phyloP scores from a whole-genome alignment of 2,888 invertebrate species.

The Mesorhabditis sp. region DNA sequence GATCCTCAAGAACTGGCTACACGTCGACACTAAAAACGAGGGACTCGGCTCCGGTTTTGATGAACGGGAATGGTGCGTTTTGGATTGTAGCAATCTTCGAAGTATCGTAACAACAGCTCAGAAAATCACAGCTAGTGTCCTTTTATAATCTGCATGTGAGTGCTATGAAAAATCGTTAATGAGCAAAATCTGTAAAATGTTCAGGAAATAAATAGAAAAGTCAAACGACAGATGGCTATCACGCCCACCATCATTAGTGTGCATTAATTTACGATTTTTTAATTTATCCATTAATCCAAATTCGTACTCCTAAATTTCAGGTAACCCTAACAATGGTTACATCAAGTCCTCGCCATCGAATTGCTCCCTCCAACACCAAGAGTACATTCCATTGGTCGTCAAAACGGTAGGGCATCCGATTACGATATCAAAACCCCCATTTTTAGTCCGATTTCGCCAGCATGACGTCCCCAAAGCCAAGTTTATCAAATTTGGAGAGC shows the following conservation, averaged over 20 bases:
- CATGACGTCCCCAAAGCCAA: conserved; percentile 3
- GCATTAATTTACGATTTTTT: too few relatives aligned
- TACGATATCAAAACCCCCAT: neutral
- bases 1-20: neutral
- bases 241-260: too few relatives aligned
- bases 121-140: neutral
- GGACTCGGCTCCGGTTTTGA: neutral
- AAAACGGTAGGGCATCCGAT: too few relatives aligned
- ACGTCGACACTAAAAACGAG: conserved; percentile 2
- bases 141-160: too few relatives aligned
- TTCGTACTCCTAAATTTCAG: neutral
- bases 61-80: neutral
- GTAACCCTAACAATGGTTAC: conserved; percentile 1
- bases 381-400: neutral
- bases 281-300: too few relatives aligned
- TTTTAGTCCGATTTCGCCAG: conserved; percentile 2
- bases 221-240: too few relatives aligned
- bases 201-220: too few relatives aligned
- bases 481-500: neutral
- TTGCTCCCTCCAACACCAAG: neutral
- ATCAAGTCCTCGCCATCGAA: neutral
- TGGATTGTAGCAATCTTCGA: neutral
- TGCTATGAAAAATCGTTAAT: too few relatives aligned
- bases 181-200: too few relatives aligned
- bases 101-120: neutral